Evolutionary conservation across 2,888 invertebrate genomes (phyloP), one percentile per base, ranked within the genome.

Genomic region (Choreutis nemorana): DNA sequence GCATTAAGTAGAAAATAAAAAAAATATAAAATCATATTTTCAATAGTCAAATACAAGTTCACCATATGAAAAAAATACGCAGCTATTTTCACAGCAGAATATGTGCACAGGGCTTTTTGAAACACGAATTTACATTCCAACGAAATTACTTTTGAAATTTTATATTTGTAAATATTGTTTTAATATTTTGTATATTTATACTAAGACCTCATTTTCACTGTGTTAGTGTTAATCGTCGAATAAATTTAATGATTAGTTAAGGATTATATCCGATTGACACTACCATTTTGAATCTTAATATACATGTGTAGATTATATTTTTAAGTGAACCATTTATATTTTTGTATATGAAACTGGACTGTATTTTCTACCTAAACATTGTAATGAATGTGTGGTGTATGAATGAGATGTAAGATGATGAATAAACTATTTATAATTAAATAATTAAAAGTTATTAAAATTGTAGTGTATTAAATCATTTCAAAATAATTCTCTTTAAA

Each of bases 271-370:
- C 35, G 42, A 42, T 59, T 52, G 48, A 49, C 57, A 49, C 48
- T 58, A 50, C 48, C 45, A 53, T 48, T 46, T 38, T 32, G 42
- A 40, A n/a, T n/a, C 12, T 14, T 26, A 14, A 14, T 12, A 45
- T 39, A 32, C 31, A 37, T 42, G 38, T 35, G 29, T 41, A 39
- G 41, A 50, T 53, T 55, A 40, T 53, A 23, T 51, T 49, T 56
- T 30, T 24, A 55, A 55, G 50, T 58, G 35, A 46, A 55, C 58
- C 56, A 60, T 68, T 62, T 61, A 54, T 50, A 52, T 60, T 60
- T 60, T 11, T 73, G 61, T 72, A 72, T 64, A 55, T 62, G 70
- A 66, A 68, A 61, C 59, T 55, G 57, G 60, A 68, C 62, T 70
- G 62, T 67, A 61, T 62, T 52, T 59, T 32, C 25, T 35, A 35